These are phyloP conservation scores for Tholera decimalis DNA, from an alignment of 2,888 invertebrate genomes.

Conservation along the genomic window DNA sequence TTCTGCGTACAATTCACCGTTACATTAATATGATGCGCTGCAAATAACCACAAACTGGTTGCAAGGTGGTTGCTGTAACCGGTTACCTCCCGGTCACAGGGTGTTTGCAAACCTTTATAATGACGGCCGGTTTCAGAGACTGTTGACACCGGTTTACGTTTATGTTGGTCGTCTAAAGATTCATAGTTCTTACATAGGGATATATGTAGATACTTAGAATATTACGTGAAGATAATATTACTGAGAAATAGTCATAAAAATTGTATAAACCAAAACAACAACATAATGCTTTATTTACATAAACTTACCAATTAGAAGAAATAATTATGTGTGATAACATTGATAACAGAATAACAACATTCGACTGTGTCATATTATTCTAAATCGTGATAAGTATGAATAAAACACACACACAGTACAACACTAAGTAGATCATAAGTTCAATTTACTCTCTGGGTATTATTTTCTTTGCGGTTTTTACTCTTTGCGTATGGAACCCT, in stretches of 20 bases:
- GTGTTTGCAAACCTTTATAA: conserved; percentile 12
- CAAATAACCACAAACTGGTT: conserved; percentile 34
- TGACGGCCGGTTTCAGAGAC: background rate
- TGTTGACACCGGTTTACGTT: conserved; percentile 22
- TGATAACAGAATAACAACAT: background rate
- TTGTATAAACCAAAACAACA: background rate
- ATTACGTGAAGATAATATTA: background rate
- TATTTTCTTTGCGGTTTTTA: no score
- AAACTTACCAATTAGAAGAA: conserved; percentile 3
- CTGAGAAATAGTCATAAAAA: background rate
- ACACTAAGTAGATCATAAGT: no score
- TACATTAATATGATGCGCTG: conserved; percentile 4
- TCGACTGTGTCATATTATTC: background rate
- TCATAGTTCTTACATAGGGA: background rate
- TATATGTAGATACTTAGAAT: no score
- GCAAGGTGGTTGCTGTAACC: conserved; percentile 9
- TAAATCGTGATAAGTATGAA: no score
- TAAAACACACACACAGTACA: no score
- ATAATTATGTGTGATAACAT: background rate
- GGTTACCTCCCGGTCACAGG: conserved; percentile 30
- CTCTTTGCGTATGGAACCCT: no score
- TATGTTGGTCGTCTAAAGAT: background rate
- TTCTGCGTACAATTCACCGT: conserved; percentile 24
- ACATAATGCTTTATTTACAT: background rate
- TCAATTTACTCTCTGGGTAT: no score